Conservation (phyloP, 1,140 invertebrate species). For the Cryptotermes secundus region DNA sequence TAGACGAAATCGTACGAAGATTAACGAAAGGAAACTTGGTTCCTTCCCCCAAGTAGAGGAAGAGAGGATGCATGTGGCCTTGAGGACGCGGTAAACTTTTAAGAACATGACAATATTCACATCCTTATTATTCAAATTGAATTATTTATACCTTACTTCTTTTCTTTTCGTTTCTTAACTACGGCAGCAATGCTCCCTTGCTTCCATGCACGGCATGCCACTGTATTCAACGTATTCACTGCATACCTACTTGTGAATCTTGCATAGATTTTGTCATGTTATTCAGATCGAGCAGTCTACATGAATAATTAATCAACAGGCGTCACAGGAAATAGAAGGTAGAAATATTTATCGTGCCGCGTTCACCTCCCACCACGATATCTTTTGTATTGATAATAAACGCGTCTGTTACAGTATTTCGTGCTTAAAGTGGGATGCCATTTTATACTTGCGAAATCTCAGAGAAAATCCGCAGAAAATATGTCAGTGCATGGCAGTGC, state of each 20-base stretch:
- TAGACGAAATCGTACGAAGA: too few relatives aligned
- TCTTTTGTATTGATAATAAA: background rate
- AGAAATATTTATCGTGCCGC: background rate
- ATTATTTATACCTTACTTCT: too few relatives aligned
- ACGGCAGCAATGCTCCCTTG: too few relatives aligned
- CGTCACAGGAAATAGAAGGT: constrained; percentile 14
- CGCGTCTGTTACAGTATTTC: background rate
- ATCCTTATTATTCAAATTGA: too few relatives aligned
- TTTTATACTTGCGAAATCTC: background rate
- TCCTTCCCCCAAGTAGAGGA: too few relatives aligned
- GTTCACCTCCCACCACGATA: background rate
- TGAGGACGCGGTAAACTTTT: too few relatives aligned
- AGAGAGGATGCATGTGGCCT: too few relatives aligned
- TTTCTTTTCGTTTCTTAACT: too few relatives aligned
- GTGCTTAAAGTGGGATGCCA: background rate
- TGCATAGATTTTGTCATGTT: background rate
- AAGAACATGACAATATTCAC: too few relatives aligned
- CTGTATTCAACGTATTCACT: background rate
- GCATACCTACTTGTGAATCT: background rate
- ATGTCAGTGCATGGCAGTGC: background rate
- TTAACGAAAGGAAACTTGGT: too few relatives aligned
- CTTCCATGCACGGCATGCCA: background rate
- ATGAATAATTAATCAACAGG: background rate
- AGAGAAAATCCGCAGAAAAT: background rate
- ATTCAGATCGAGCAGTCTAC: background rate